phyloP scores from a whole-genome alignment of 2,888 invertebrate species.

The Aphelenchoides bicaudatus region DNA sequence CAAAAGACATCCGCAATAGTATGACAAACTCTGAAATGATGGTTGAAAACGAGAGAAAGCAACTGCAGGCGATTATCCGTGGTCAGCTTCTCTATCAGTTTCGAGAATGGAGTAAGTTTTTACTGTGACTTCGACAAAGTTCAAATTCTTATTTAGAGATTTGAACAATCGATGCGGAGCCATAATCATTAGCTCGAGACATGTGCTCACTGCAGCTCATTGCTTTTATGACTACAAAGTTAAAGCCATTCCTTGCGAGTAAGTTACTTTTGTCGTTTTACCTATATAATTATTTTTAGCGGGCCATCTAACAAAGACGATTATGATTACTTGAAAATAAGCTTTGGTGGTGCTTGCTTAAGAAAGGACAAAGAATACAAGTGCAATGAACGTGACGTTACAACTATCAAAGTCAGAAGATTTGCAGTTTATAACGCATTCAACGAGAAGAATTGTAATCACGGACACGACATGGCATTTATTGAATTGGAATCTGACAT shows the following conservation, averaged over 20 bases:
- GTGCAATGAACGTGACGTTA: conserved; percentile 2
- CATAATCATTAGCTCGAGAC: conserved; percentile 15
- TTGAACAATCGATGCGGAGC: conserved; percentile 7
- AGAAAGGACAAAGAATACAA: neutral
- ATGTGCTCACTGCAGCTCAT: conserved; percentile 23
- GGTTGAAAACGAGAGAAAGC: no score
- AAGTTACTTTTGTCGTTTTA: conserved; percentile 1
- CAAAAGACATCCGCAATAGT: no score
- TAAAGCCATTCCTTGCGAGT: conserved; percentile 17
- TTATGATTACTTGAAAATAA: neutral
- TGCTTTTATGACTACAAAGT: conserved; percentile 15
- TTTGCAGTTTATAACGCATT: conserved; percentile 15
- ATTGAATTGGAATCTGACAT: conserved; percentile 13
- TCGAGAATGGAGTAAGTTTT: no score
- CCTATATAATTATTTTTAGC: conserved; percentile 7
- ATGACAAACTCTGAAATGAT: no score
- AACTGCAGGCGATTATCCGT: no score
- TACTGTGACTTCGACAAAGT: no score
- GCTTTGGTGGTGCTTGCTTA: neutral
- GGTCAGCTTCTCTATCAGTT: no score
- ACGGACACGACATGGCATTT: conserved; percentile 19
- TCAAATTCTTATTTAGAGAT: no score
- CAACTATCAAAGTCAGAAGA: neutral
- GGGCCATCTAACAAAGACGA: conserved; percentile 1
- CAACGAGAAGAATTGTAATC: conserved; percentile 1